Evolutionary conservation across 2,888 invertebrate species (phyloP), one percentile per base, ranked within the genome.

Genomic region (Chalcis sispes): DNA sequence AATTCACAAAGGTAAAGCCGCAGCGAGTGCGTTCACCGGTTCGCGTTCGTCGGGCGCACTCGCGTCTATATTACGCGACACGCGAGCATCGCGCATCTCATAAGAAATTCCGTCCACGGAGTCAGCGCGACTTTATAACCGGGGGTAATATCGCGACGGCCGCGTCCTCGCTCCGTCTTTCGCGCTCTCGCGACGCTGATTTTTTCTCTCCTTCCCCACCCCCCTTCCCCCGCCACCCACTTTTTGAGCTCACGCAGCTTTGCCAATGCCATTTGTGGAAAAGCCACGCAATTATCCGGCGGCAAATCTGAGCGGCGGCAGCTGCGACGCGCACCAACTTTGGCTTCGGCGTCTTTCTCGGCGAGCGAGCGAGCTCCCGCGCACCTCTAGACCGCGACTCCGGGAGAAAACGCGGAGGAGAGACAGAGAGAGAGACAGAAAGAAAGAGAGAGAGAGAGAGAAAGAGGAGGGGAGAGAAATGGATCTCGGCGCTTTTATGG

Each of bases 251-350:
- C 59, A 27, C 52, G 36, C 56, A 50, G 40, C 32, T 18, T 23
- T 20, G 36, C 42, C 77, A 74, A 75, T 78, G 74, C 82, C 82
- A 85, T 88, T 88, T 86, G 86, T 83, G 88, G 87, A 84, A 88
- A 87, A 87, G 82, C 83, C 83, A 82, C 80, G 86, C 86, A 87
- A 87, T 88, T 87, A 88, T 85, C 84, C 82, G 3, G 15, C 83
- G 83, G 85, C 85, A 87, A 88, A 88, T 87, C 88, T 86, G 85
- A 82, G 79, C 85, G 84, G 58, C 42, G 2, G 86, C 86, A 85
- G 86, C 85, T 85, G 85, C 79, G 79, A 15, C 25, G 81, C 66
- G 81, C 81, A 82, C 86, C 86, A 85, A 86, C 85, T 87, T 87
- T 85, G 87, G 87, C 77, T 62, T 36, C n/a, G n/a, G n/a, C n/a